A percentile compares a stretch with the other conserved stretches of the same genome.
Evolutionary conservation across 2,888 invertebrate species (phyloP).

Genomic region (Pandemis cinnamomeana): DNA sequence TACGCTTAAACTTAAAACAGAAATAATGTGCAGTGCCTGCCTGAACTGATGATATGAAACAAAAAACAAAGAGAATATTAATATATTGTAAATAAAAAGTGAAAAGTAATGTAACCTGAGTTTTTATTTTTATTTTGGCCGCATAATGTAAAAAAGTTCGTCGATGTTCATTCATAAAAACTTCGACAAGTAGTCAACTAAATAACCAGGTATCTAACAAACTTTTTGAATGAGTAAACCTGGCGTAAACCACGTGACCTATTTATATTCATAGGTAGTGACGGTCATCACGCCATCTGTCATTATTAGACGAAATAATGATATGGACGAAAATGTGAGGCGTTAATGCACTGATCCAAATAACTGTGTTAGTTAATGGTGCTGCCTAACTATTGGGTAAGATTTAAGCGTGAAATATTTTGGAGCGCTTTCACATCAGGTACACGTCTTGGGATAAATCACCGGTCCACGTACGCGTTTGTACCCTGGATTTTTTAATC

Average conservation of each 20-base stretch:
- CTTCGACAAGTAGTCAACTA: too few relatives aligned
- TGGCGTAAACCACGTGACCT: neutral
- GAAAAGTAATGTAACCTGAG: constrained; percentile 57
- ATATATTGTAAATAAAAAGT: constrained; percentile 83
- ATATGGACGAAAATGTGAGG: constrained; percentile 17
- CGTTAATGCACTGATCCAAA: constrained; percentile 5
- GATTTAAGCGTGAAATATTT: neutral
- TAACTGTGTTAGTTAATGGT: neutral
- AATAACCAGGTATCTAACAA: neutral
- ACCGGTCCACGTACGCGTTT: neutral
- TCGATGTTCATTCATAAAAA: too few relatives aligned
- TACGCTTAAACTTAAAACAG: constrained; percentile 56
- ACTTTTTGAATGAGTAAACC: neutral
- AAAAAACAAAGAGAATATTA: constrained; percentile 77
- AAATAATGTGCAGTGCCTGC: constrained; percentile 72
- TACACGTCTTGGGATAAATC: neutral
- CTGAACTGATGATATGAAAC: constrained; percentile 68
- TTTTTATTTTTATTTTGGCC: constrained; percentile 45
- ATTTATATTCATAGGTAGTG: constrained; percentile 2
- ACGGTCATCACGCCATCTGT: constrained; percentile 19
- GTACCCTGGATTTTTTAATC: neutral
- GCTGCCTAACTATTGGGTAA: neutral
- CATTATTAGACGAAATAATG: constrained; percentile 27
- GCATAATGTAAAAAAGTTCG: too few relatives aligned
- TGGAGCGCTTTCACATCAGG: neutral